Evolutionary conservation across 2,888 invertebrate genomes (phyloP).

Genomic region (Hipparchia semele): DNA sequence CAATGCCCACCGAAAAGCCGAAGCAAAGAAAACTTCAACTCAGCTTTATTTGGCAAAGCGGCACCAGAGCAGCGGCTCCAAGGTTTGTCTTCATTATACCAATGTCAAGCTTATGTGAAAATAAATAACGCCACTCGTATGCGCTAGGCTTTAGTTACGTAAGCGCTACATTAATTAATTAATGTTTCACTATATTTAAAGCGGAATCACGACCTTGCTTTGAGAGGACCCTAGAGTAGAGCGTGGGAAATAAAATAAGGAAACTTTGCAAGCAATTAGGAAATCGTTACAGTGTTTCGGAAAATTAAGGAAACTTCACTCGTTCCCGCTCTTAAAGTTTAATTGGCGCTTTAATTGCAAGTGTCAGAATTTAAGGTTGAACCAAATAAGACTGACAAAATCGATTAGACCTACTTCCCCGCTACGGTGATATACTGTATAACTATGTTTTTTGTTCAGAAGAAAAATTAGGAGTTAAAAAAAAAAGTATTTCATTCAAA

Average conservation of each 20-base stretch:
- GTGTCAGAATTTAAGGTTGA: constrained; percentile 32
- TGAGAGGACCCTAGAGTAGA: constrained; percentile 12
- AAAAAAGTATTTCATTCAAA: no score
- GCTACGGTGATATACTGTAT: neutral
- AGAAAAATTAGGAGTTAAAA: no score
- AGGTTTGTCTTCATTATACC: neutral
- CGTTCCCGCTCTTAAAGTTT: constrained; percentile 30
- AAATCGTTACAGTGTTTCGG: constrained; percentile 39
- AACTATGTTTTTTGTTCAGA: no score
- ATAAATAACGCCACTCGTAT: no score
- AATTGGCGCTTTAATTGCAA: constrained; percentile 34
- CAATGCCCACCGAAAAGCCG: no score
- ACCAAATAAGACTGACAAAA: constrained; percentile 10
- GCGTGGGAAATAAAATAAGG: constrained; percentile 35
- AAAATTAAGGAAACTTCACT: constrained; percentile 40
- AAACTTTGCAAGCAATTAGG: constrained; percentile 38
- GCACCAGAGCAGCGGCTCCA: no score
- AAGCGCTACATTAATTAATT: neutral
- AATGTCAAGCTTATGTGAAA: no score
- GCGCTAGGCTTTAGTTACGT: no score
- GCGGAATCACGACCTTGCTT: constrained; percentile 2
- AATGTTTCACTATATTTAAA: neutral
- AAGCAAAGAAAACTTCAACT: no score
- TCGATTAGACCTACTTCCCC: neutral
- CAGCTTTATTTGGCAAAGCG: no score